A percentile compares a stretch with the other conserved stretches of the same genome.
phyloP scores from a whole-genome alignment of 2,797 vertebrate species.

The Spheniscus humboldti region DNA sequence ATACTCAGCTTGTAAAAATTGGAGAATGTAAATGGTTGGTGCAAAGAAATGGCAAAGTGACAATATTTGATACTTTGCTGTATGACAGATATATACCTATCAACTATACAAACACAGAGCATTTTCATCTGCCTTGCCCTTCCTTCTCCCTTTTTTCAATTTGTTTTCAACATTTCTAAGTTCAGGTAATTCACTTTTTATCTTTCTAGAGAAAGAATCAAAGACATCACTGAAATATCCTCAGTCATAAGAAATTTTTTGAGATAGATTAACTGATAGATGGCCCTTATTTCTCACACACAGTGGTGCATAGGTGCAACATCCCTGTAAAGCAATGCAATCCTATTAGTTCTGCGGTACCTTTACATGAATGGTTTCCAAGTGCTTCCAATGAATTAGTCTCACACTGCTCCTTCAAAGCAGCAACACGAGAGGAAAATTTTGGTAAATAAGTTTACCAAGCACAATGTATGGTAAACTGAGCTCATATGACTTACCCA shows the following conservation, averaged over 20 bases:
- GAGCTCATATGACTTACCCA: background rate
- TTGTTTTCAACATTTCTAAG: background rate
- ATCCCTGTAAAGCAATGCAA: background rate
- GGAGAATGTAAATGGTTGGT: background rate
- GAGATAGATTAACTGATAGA: background rate
- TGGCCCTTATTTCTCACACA: background rate
- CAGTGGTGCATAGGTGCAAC: background rate
- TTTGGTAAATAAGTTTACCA: background rate
- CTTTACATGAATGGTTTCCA: background rate
- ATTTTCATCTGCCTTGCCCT: background rate
- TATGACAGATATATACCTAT: background rate
- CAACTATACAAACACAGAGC: background rate
- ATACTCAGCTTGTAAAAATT: background rate
- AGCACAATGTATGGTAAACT: background rate
- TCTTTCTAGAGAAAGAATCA: background rate
- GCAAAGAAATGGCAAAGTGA: background rate
- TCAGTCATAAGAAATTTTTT: background rate
- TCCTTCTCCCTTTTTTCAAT: accelerated
- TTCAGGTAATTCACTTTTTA: background rate
- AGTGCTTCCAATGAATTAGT: background rate
- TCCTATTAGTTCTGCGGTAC: background rate
- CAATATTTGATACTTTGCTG: background rate
- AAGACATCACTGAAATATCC: background rate
- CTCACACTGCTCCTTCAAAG: background rate
- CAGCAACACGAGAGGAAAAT: background rate